Evolutionary conservation across 2,888 invertebrate genomes (phyloP).

Genomic region (Drosophila prostipennis): DNA sequence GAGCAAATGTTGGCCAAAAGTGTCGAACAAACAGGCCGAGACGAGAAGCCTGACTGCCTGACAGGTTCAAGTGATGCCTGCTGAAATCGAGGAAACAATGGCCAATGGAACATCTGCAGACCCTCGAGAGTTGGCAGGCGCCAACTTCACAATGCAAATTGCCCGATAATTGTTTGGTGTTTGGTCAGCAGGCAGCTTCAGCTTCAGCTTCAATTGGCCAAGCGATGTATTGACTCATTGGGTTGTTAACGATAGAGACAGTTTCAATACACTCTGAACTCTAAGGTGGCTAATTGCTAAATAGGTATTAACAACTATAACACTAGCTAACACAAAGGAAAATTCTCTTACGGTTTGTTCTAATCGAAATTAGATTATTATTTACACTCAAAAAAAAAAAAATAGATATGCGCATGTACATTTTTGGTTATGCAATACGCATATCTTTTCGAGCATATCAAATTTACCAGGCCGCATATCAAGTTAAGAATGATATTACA

Average conservation of each 20-base stretch:
- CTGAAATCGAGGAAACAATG: constrained; percentile 7
- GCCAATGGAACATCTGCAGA: constrained; percentile 9
- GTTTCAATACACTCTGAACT: constrained; percentile 5
- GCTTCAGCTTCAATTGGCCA: constrained; percentile 13
- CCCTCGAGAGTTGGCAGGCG: constrained; percentile 18
- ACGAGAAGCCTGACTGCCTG: constrained; percentile 3
- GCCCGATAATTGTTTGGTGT: constrained; percentile 46
- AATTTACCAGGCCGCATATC: too few relatives aligned
- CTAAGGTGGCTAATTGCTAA: constrained; percentile 21
- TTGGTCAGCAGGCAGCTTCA: constrained; percentile 27
- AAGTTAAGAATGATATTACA: too few relatives aligned
- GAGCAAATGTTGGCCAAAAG: constrained; percentile 16
- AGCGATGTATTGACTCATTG: neutral
- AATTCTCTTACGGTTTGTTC: too few relatives aligned
- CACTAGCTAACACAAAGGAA: neutral
- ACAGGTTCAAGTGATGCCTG: constrained; percentile 19
- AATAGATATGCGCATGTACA: too few relatives aligned
- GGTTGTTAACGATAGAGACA: neutral
- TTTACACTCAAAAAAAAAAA: too few relatives aligned
- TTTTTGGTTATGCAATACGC: too few relatives aligned
- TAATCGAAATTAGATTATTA: too few relatives aligned
- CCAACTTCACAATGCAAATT: constrained; percentile 27
- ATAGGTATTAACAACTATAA: constrained; percentile 8
- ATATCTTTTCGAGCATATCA: too few relatives aligned
- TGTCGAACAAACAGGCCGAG: constrained; percentile 36